Evolutionary conservation across 2,797 vertebrate species (phyloP).

Genomic region (Rachycentron canadum): DNA sequence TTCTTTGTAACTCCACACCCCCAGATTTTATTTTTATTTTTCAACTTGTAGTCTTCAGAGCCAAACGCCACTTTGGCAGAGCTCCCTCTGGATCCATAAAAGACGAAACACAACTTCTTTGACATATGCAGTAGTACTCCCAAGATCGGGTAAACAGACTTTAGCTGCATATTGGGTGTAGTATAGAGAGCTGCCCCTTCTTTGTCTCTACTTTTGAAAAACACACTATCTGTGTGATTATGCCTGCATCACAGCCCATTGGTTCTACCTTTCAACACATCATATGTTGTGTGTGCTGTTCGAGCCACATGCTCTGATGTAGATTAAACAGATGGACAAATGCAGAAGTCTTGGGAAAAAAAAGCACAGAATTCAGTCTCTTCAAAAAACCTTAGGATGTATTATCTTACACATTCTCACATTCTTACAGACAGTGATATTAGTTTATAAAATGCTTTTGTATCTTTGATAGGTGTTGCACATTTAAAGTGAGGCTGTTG

Average conservation of each 20-base stretch:
- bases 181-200: not conserved
- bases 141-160: not conserved
- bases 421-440: not conserved
- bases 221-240: not conserved
- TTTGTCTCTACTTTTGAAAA: constrained; percentile 3
- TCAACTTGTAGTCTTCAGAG: not conserved
- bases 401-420: not conserved
- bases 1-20: not conserved
- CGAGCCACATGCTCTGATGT: not conserved
- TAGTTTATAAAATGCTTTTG: not conserved
- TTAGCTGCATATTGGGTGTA: not conserved
- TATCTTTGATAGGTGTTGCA: not conserved
- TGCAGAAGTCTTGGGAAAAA: not conserved
- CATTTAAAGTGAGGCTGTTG: not conserved
- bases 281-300: not conserved
- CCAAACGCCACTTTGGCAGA: not conserved
- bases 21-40: not conserved
- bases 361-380: not conserved
- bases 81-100: constrained; percentile 1
- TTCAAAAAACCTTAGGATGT: not conserved
- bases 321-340: constrained; percentile 10
- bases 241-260: constrained; percentile 34
- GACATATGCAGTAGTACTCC: not conserved
- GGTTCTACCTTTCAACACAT: not conserved
- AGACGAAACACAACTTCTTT: not conserved